Conservation (phyloP, 2,113 vertebrate genomes). For the Indicator indicator region DNA sequence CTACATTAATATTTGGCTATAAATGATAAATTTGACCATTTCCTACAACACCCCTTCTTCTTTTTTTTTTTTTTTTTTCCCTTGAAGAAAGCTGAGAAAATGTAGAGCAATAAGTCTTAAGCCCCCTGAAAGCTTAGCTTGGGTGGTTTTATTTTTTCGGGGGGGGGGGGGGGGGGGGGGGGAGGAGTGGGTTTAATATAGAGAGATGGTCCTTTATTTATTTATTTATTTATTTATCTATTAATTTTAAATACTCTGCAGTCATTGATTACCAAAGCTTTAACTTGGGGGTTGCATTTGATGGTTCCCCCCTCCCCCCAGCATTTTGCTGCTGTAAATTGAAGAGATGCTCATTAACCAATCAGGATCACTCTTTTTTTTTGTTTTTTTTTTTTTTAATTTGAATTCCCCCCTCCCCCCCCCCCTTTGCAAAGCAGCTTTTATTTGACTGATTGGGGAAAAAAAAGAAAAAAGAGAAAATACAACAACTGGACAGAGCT, state of each 20-base stretch:
- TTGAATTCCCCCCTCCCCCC: no score
- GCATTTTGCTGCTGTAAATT: slow-evolving; percentile 60
- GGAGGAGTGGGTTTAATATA: no score
- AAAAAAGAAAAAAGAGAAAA: no score
- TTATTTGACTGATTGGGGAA: background rate
- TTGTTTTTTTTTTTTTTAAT: no score
- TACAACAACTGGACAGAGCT: background rate
- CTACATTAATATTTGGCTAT: slow-evolving; percentile 86
- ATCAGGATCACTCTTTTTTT: background rate
- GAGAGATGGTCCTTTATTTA: no score
- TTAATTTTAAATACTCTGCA: slow-evolving; percentile 68
- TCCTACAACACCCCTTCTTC: slow-evolving; percentile 83
- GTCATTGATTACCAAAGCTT: slow-evolving; percentile 80
- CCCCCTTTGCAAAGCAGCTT: background rate
- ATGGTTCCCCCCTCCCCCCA: slow-evolving; percentile 40
- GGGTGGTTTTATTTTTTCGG: slow-evolving; percentile 60
- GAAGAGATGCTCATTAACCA: slow-evolving; percentile 62
- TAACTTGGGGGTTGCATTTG: slow-evolving; percentile 70
- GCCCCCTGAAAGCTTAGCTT: slow-evolving; percentile 73
- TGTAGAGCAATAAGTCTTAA: slow-evolving; percentile 81
- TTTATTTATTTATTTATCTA: no score
- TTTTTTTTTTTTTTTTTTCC: no score
- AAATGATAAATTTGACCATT: slow-evolving; percentile 87
- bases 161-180: no score
- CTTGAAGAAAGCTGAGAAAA: slow-evolving; percentile 84